Conservation (phyloP, 2,888 invertebrate genomes). For the Anorthoa munda region DNA sequence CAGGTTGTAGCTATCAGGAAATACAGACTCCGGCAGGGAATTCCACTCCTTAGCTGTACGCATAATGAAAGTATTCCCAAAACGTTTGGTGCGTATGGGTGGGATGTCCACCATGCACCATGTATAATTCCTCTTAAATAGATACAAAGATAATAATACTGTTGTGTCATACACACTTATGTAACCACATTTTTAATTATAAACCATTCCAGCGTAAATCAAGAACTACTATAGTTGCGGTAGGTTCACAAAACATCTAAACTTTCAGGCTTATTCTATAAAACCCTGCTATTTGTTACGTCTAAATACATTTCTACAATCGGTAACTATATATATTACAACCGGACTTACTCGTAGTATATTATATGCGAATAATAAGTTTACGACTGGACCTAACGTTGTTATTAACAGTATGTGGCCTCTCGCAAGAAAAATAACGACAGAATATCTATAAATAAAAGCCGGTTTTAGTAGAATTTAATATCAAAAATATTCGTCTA, state of each 20-base stretch:
- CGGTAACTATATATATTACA: not conserved
- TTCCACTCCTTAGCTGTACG: too few relatives aligned
- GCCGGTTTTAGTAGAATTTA: conserved; percentile 13
- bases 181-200: conserved; percentile 13
- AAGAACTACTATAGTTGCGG: not conserved
- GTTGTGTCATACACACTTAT: conserved; percentile 18
- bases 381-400: conserved; percentile 35
- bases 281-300: not conserved
- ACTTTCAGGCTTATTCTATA: not conserved
- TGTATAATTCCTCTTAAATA: conserved; percentile 48
- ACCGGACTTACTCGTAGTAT: too few relatives aligned
- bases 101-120: too few relatives aligned
- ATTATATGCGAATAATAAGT: conserved; percentile 15
- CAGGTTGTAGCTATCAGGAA: too few relatives aligned
- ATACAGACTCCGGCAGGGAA: too few relatives aligned
- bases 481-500: conserved; percentile 14
- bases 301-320: conserved; percentile 3
- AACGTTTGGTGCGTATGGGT: too few relatives aligned
- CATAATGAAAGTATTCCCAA: too few relatives aligned
- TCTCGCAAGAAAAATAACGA: conserved; percentile 11
- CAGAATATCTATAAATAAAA: conserved; percentile 5
- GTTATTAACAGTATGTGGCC: conserved; percentile 31
- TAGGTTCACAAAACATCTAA: not conserved
- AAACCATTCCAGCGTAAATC: conserved; percentile 1
- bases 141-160: conserved; percentile 22